A percentile compares a stretch with the other conserved stretches of the same genome.
Evolutionary conservation across 2,888 invertebrate species (phyloP).

Genomic region (Microplitis manilae): DNA sequence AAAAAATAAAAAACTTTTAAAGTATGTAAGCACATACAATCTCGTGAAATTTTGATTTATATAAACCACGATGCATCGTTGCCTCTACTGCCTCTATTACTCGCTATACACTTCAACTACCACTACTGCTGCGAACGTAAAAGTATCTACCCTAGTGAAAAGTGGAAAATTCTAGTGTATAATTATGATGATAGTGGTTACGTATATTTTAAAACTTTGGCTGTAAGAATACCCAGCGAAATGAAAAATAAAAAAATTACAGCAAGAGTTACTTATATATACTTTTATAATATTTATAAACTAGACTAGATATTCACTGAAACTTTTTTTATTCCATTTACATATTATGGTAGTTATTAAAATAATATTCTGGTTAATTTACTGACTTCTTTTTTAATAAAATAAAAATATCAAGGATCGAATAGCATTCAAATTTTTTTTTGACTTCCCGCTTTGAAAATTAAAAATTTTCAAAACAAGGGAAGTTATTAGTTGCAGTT

Average conservation of each 20-base stretch:
- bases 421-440: no score
- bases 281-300: no score
- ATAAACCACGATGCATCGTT: background rate
- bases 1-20: constrained; percentile 13
- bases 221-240: background rate
- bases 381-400: no score
- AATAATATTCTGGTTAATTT: no score
- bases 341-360: no score
- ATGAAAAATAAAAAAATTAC: background rate
- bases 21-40: constrained; percentile 14
- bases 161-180: constrained; percentile 31
- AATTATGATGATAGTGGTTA: constrained; percentile 35
- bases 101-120: background rate
- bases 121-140: constrained; percentile 7
- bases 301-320: no score
- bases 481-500: no score
- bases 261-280: no score
- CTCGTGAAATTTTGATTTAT: constrained; percentile 34
- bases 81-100: constrained; percentile 2
- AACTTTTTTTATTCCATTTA: no score
- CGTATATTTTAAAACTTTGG: constrained; percentile 37
- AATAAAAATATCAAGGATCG: no score
- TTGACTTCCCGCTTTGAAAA: no score
- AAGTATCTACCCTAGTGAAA: constrained; percentile 23
- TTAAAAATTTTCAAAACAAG: no score